Conservation (phyloP, 2,113 vertebrate genomes). For the Trachemys scripta region DNA sequence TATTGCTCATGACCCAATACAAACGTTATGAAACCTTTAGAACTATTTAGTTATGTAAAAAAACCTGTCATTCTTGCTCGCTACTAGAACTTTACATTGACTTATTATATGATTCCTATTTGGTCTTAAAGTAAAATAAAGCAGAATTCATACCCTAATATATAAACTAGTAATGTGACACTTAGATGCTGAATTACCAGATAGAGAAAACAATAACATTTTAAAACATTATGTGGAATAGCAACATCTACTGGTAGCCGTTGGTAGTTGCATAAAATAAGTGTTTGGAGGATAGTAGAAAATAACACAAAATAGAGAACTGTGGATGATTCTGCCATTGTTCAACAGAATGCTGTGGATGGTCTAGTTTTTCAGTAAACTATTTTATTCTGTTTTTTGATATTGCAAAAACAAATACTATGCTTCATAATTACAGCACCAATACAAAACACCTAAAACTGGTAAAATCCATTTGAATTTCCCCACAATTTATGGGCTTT, state of each 20-base stretch:
- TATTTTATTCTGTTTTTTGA: background rate
- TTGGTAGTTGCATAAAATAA: background rate
- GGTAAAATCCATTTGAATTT: background rate
- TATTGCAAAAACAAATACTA: background rate
- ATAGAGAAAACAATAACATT: background rate
- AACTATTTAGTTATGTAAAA: background rate
- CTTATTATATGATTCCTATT: background rate
- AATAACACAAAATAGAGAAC: background rate
- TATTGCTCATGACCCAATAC: background rate
- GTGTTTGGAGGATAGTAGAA: background rate
- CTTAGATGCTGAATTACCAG: no score
- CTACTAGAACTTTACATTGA: background rate
- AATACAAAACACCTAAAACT: background rate
- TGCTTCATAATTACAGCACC: background rate
- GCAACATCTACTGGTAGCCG: conserved; percentile 76
- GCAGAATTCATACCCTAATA: background rate
- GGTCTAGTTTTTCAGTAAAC: background rate
- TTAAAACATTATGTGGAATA: conserved; percentile 30
- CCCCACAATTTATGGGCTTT: background rate
- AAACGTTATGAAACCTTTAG: background rate
- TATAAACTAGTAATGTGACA: background rate
- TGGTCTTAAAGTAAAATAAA: background rate
- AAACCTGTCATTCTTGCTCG: background rate
- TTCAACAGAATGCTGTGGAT: background rate
- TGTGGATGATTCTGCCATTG: background rate